phyloP scores from a whole-genome alignment of 2,888 invertebrate genomes.

The Nephrotoma guestfalica region DNA sequence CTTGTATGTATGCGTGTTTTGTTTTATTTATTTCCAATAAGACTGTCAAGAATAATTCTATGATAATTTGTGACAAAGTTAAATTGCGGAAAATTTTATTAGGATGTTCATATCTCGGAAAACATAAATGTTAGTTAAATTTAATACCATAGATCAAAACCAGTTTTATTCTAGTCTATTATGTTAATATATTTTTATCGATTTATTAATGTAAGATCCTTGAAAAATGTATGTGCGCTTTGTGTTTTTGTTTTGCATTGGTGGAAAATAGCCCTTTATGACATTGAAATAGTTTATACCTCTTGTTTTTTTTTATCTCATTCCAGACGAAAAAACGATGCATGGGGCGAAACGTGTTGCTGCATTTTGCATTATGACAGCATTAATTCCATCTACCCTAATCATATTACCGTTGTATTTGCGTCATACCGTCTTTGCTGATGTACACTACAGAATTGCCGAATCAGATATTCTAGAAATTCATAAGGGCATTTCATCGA shows the following conservation, averaged over 20 bases:
- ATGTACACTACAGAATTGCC: slow-evolving; percentile 61
- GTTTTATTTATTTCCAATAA: not conserved
- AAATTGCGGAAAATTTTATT: not conserved
- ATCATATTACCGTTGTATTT: slow-evolving; percentile 66
- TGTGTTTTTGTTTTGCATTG: not conserved
- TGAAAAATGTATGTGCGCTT: not conserved
- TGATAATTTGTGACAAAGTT: not conserved
- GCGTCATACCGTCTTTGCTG: slow-evolving; percentile 58
- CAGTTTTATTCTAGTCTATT: not conserved
- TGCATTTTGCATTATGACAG: slow-evolving; percentile 61
- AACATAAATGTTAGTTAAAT: not conserved
- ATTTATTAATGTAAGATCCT: not conserved
- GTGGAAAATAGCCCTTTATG: not conserved
- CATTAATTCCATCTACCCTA: slow-evolving; percentile 56
- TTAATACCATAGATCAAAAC: not conserved
- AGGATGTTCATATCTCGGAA: not conserved
- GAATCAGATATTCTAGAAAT: slow-evolving; percentile 77
- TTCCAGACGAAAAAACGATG: slow-evolving; percentile 56
- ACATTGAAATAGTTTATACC: not conserved
- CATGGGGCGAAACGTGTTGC: slow-evolving; percentile 65
- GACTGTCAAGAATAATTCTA: not conserved
- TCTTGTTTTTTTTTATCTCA: not conserved
- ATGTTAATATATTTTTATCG: not conserved
- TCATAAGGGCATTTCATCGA: slow-evolving; percentile 63
- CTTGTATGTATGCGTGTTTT: not conserved